Evolutionary conservation across 2,888 invertebrate species (phyloP).

Genomic region (Synergus laeviventris): DNA sequence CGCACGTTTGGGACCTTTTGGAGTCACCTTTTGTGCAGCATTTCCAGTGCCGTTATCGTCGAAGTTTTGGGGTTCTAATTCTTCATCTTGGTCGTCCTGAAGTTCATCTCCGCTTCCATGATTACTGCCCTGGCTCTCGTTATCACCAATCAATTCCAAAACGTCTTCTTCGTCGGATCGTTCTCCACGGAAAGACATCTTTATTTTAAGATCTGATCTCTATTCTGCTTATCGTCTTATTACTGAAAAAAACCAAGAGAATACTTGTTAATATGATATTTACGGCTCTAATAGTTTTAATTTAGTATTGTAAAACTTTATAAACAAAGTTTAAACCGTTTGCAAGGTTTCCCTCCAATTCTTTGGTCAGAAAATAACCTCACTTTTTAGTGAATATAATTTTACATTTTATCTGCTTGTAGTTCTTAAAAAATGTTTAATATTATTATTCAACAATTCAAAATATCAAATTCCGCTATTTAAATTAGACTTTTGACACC

Average conservation of each 20-base stretch:
- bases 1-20: constrained; percentile 61
- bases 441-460: not conserved
- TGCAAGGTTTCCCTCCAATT: constrained; percentile 14
- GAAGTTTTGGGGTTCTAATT: not conserved
- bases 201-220: not conserved
- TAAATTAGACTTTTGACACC: not conserved
- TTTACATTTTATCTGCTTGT: not conserved
- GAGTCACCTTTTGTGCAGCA: constrained; percentile 46
- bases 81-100: constrained; percentile 1
- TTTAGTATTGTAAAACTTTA: not conserved
- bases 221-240: not conserved
- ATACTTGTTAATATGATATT: not conserved
- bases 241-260: not conserved
- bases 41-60: constrained; percentile 45
- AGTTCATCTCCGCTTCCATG: constrained; percentile 9
- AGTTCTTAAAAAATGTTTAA: not conserved
- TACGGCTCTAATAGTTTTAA: not conserved
- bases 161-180: constrained; percentile 25
- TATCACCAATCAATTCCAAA: constrained; percentile 24
- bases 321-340: no score
- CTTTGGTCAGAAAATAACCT: not conserved
- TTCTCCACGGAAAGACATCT: constrained; percentile 16
- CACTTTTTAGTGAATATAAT: not conserved
- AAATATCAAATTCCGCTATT: no score
- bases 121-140: not conserved